Conservation (phyloP, 2,797 vertebrate species). For the Karalla daura region DNA sequence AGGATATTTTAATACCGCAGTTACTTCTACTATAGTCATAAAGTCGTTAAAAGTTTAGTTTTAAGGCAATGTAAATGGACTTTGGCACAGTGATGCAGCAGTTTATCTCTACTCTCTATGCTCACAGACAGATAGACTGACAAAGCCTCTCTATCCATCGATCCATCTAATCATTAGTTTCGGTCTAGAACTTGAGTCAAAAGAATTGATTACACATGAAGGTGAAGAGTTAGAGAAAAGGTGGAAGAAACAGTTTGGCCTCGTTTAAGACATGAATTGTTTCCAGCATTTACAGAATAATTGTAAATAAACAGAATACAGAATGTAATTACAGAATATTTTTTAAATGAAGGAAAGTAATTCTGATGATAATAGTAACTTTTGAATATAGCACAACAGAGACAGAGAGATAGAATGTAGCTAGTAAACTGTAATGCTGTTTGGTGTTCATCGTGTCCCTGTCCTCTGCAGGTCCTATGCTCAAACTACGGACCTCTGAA, state of each 20-base stretch:
- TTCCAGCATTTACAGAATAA: neutral
- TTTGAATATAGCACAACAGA: too few species aligned
- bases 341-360: too few species aligned
- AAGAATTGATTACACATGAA: neutral
- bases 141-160: too few species aligned
- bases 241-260: neutral
- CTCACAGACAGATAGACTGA: too few species aligned
- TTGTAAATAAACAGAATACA: too few species aligned
- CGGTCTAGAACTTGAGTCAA: too few species aligned
- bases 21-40: rapidly evolving
- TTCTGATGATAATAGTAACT: too few species aligned
- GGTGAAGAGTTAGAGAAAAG: too few species aligned
- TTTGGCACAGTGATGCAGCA: neutral
- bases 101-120: neutral
- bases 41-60: neutral
- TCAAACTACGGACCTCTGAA: slow-evolving; percentile 83
- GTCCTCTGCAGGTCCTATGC: slow-evolving; percentile 80
- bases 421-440: too few species aligned
- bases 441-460: neutral
- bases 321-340: too few species aligned
- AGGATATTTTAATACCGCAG: rapidly evolving
- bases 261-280: neutral
- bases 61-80: neutral
- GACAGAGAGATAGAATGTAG: too few species aligned
- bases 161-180: too few species aligned